phyloP scores from a whole-genome alignment of 2,888 invertebrate species.

The Augochlorella aurata region DNA sequence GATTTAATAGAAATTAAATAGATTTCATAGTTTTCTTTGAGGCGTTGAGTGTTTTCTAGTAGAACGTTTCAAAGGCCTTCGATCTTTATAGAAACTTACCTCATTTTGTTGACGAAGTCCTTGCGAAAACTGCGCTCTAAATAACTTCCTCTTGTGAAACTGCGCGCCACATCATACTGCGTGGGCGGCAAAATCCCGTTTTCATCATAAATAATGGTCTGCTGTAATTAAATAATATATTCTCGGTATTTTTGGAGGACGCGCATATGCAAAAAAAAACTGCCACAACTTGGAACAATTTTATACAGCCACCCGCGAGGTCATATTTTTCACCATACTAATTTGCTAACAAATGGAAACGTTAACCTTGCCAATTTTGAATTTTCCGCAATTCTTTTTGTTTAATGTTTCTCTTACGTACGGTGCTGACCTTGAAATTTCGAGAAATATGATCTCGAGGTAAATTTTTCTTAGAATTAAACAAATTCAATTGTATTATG shows the following conservation, averaged over 20 bases:
- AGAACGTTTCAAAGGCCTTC: slow-evolving; percentile 22
- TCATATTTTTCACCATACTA: not conserved
- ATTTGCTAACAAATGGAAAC: too few species aligned
- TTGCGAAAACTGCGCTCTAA: slow-evolving; percentile 68
- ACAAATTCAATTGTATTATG: too few species aligned
- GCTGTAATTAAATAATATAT: slow-evolving; percentile 24
- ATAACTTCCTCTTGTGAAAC: slow-evolving; percentile 75
- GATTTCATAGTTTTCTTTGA: not conserved
- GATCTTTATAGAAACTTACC: slow-evolving; percentile 36
- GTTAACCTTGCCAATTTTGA: too few species aligned
- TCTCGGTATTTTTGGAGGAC: not conserved
- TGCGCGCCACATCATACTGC: slow-evolving; percentile 63
- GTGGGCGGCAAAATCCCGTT: slow-evolving; percentile 63
- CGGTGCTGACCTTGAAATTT: too few species aligned
- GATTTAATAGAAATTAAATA: not conserved
- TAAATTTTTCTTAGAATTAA: too few species aligned
- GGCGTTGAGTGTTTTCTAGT: not conserved
- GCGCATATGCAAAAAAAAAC: not conserved
- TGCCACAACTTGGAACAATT: not conserved
- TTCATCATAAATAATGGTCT: slow-evolving; percentile 27
- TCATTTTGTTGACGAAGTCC: slow-evolving; percentile 44
- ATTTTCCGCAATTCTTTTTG: too few species aligned
- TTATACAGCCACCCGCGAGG: not conserved
- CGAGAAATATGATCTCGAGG: too few species aligned
- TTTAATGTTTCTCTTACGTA: too few species aligned